phyloP scores from a whole-genome alignment of 2,888 invertebrate genomes.

The Dasypogon diadema region DNA sequence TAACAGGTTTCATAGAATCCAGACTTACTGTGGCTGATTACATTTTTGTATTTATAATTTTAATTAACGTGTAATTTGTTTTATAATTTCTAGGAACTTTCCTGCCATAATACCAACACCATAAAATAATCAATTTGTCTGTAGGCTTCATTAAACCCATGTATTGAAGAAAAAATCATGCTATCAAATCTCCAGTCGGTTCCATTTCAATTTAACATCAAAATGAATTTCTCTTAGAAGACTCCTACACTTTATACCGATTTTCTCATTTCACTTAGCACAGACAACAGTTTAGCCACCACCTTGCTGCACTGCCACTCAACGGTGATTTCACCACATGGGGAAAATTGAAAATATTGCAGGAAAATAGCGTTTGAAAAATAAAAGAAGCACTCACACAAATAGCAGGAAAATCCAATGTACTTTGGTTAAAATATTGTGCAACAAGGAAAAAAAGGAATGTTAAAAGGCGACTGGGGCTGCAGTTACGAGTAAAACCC shows the following conservation, averaged over 20 bases:
- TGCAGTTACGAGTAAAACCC: conserved; percentile 9
- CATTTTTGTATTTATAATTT: too few relatives aligned
- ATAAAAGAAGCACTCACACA: conserved; percentile 53
- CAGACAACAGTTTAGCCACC: conserved; percentile 47
- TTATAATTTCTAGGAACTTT: too few relatives aligned
- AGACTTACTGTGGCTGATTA: too few relatives aligned
- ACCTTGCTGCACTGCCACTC: conserved; percentile 46
- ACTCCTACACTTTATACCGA: conserved; percentile 36
- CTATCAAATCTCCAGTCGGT: conserved; percentile 21
- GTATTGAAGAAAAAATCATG: conserved; percentile 7
- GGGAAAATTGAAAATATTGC: conserved; percentile 56
- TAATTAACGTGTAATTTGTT: too few relatives aligned
- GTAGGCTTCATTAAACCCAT: neutral
- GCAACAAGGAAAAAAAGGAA: conserved; percentile 10
- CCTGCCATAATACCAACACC: too few relatives aligned
- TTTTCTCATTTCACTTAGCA: conserved; percentile 50
- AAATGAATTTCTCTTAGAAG: conserved; percentile 24
- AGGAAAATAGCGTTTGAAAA: conserved; percentile 45
- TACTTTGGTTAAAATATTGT: conserved; percentile 49
- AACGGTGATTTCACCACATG: conserved; percentile 55
- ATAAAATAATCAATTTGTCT: neutral
- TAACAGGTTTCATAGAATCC: too few relatives aligned
- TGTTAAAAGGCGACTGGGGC: conserved; percentile 11
- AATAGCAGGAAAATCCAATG: conserved; percentile 36
- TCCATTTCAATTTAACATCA: conserved; percentile 47